Evolutionary conservation across 1,140 invertebrate species (phyloP).

Genomic region (Bradysia coprophila): DNA sequence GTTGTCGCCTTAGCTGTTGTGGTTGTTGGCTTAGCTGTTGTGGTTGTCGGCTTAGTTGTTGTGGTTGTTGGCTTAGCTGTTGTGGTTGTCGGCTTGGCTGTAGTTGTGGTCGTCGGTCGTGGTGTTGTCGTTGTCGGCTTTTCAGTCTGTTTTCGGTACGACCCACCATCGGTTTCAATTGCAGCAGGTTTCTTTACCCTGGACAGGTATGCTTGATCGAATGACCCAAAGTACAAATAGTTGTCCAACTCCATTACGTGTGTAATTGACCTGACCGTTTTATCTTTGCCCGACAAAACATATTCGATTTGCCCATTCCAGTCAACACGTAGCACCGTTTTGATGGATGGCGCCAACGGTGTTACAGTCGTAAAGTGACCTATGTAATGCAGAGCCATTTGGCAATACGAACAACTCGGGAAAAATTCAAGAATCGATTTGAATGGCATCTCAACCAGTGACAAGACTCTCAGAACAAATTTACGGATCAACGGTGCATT

Average conservation of each 20-base stretch:
- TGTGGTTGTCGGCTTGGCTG: conserved; percentile 8
- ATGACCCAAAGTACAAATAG: conserved; percentile 37
- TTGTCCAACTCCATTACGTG: conserved; percentile 38
- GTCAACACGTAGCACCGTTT: conserved; percentile 34
- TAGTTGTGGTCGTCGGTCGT: conserved; percentile 6
- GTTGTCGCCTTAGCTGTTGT: conserved; percentile 6
- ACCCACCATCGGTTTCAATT: conserved; percentile 15
- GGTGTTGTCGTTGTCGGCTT: conserved; percentile 4
- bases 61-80: conserved; percentile 11
- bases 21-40: conserved; percentile 9
- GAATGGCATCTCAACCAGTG: conserved; percentile 32
- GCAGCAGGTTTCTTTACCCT: conserved; percentile 32
- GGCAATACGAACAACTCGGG: conserved; percentile 23
- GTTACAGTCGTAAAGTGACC: conserved; percentile 22
- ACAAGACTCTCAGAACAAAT: conserved; percentile 30
- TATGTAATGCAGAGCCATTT: conserved; percentile 24
- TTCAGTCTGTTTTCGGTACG: conserved; percentile 1
- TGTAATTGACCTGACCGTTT: conserved; percentile 23
- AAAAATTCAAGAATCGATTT: conserved; percentile 30
- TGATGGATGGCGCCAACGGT: conserved; percentile 20
- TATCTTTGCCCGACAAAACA: conserved; percentile 31
- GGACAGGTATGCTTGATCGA: conserved; percentile 42
- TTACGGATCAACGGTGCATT: conserved; percentile 38
- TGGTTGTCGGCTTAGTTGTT: conserved; percentile 8
- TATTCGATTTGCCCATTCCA: conserved; percentile 42